Conservation (phyloP, 2,888 invertebrate species). For the Hypena proboscidalis region DNA sequence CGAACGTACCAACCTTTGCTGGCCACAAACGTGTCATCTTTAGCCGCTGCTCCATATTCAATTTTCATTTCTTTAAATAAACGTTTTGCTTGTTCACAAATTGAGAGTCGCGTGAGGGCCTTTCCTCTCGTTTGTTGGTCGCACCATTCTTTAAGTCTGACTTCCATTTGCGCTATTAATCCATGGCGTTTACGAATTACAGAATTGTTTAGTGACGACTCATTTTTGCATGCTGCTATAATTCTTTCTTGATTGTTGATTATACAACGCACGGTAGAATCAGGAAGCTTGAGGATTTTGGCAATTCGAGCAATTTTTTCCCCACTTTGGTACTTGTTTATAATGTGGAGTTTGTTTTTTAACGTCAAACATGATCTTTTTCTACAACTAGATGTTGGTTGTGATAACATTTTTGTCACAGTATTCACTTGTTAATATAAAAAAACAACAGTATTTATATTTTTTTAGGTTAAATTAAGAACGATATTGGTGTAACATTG, state of each 20-base stretch:
- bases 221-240: conserved; percentile 22
- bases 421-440: not conserved
- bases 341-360: conserved; percentile 5
- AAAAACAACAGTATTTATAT: no score
- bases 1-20: conserved; percentile 37
- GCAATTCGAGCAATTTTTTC: conserved; percentile 6
- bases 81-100: conserved; percentile 26
- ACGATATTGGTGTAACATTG: no score
- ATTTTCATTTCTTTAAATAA: conserved; percentile 29
- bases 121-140: conserved; percentile 23
- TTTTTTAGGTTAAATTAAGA: no score
- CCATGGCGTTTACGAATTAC: conserved; percentile 13
- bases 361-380: conserved; percentile 8
- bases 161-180: conserved; percentile 27
- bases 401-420: conserved; percentile 3
- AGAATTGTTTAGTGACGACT: conserved; percentile 19
- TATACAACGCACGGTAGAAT: conserved; percentile 27
- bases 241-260: conserved; percentile 27
- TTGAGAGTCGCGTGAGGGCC: conserved; percentile 21
- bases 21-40: conserved; percentile 22
- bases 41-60: conserved; percentile 26
- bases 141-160: conserved; percentile 25
- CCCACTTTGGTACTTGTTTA: conserved; percentile 6
- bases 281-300: conserved; percentile 13
- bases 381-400: not conserved